phyloP scores from a whole-genome alignment of 2,888 invertebrate genomes.

The Merodon equestris region DNA sequence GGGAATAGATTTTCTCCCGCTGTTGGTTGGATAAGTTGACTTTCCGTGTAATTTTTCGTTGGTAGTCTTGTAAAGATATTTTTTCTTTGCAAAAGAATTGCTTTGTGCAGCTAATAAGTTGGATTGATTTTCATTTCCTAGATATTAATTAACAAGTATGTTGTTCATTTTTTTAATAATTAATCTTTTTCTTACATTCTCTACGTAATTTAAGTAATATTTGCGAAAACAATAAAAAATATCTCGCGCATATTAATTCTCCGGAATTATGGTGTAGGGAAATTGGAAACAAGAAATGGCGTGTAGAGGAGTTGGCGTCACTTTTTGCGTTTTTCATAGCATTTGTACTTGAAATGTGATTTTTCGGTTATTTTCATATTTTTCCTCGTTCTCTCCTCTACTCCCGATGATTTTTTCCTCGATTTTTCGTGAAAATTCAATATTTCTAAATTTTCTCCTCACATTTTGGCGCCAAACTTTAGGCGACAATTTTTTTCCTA shows the following conservation, averaged over 20 bases:
- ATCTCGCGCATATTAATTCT: not conserved
- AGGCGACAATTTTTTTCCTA: not conserved
- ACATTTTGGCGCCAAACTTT: constrained; percentile 56
- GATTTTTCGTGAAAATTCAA: no score
- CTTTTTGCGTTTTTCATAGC: constrained; percentile 22
- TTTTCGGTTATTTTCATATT: constrained; percentile 1
- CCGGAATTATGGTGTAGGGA: constrained; percentile 5
- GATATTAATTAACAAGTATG: not conserved
- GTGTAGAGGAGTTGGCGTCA: constrained; percentile 54
- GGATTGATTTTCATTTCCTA: not conserved
- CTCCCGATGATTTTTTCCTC: not conserved
- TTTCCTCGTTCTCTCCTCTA: constrained; percentile 15
- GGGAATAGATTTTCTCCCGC: constrained; percentile 1
- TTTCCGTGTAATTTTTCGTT: not conserved
- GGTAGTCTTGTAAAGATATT: not conserved
- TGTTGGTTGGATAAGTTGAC: constrained; percentile 17
- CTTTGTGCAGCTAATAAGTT: not conserved
- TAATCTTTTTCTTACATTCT: not conserved
- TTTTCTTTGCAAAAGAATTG: not conserved
- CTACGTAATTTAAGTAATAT: not conserved
- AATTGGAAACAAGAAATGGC: constrained; percentile 50
- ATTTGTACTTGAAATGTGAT: not conserved
- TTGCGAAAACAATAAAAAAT: no score
- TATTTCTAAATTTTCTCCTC: constrained; percentile 23
- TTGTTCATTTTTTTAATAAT: not conserved